These are phyloP conservation scores for Nemurella pictetii DNA, from an alignment of 2,888 invertebrate species.

Conservation along the genomic window DNA sequence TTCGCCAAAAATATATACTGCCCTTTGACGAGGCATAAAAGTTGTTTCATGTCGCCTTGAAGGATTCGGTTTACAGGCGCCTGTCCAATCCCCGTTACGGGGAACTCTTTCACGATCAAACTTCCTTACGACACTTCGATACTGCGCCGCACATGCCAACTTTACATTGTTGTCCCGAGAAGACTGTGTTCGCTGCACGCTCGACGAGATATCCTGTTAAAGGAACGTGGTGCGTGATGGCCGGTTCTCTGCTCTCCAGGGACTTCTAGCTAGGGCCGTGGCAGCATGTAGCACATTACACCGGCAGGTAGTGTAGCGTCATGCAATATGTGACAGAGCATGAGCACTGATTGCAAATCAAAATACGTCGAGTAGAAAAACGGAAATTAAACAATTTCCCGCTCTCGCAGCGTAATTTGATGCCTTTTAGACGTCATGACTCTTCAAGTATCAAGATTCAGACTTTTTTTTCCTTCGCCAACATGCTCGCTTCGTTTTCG, in stretches of 20 bases:
- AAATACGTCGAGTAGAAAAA: conserved; percentile 1
- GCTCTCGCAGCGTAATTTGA: not conserved
- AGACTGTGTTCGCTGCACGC: not conserved
- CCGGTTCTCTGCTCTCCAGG: not conserved
- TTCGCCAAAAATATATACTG: not conserved
- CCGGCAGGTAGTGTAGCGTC: not conserved
- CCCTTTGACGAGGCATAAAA: not conserved
- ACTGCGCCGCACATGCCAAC: no score
- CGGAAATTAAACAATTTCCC: conserved; percentile 52
- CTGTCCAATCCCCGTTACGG: not conserved
- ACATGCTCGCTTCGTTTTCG: not conserved
- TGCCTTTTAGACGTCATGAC: not conserved
- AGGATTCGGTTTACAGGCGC: not conserved
- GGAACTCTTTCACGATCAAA: not conserved
- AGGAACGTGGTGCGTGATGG: not conserved
- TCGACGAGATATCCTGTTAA: no score
- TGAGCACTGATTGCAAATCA: conserved; percentile 1
- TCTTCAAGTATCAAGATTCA: not conserved
- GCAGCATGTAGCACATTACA: not conserved
- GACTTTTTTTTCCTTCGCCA: not conserved
- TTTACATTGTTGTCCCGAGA: not conserved
- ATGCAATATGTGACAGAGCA: not conserved
- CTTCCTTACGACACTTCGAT: not conserved
- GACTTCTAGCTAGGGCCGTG: not conserved
- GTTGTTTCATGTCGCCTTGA: not conserved